phyloP scores from a whole-genome alignment of 2,888 invertebrate genomes.

The Ferdinandea cuprea region DNA sequence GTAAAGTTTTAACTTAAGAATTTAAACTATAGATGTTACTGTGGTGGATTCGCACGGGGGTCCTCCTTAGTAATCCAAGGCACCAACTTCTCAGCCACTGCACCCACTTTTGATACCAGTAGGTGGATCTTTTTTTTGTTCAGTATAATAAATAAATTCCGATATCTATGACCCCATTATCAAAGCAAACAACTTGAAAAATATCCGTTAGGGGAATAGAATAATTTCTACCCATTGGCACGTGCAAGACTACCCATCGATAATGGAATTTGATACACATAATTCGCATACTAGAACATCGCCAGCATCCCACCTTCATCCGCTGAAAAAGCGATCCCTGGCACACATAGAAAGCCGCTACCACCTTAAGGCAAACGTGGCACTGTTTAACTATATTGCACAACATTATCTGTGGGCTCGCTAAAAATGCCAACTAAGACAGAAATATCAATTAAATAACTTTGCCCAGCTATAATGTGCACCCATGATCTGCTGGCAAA shows the following conservation, averaged over 20 bases:
- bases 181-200: no score
- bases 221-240: neutral
- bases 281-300: constrained; percentile 24
- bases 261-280: constrained; percentile 26
- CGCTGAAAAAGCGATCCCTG: constrained; percentile 11
- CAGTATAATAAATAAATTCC: no score
- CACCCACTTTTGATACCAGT: no score
- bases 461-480: constrained; percentile 35
- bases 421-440: constrained; percentile 55
- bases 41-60: no score
- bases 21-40: no score
- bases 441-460: constrained; percentile 60
- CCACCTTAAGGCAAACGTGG: constrained; percentile 17
- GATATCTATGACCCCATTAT: no score
- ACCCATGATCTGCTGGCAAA: constrained; percentile 28
- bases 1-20: no score
- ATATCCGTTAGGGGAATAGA: no score
- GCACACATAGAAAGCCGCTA: constrained; percentile 30
- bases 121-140: no score
- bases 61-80: no score
- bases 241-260: neutral
- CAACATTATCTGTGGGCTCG: constrained; percentile 36
- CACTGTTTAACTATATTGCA: constrained; percentile 34
- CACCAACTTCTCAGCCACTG: no score
- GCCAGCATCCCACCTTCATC: constrained; percentile 54